Percentiles rank a stretch among this genome's conserved stretches.
Evolutionary conservation across 2,888 invertebrate genomes (phyloP).

Genomic region (Agonopterix arenella): DNA sequence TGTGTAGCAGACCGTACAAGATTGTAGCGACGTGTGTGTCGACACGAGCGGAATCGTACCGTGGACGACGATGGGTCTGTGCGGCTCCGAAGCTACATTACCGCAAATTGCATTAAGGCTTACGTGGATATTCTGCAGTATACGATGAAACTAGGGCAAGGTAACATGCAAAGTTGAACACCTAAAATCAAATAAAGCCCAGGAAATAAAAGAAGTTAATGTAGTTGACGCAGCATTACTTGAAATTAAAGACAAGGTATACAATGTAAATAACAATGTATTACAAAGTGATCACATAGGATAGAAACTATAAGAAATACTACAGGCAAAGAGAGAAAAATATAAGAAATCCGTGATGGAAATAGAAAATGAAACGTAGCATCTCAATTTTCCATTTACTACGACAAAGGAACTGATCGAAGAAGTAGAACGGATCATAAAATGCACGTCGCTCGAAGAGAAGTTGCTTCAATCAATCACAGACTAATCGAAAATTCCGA

Average conservation of each 20-base stretch:
- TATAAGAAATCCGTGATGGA: background rate
- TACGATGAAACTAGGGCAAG: conserved; percentile 17
- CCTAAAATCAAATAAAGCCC: background rate
- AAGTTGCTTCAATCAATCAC: conserved; percentile 72
- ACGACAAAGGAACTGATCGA: conserved; percentile 30
- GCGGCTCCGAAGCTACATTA: conserved; percentile 44
- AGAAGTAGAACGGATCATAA: conserved; percentile 68
- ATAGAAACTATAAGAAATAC: too few relatives aligned
- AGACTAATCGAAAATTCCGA: conserved; percentile 72
- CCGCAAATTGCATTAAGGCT: conserved; percentile 67
- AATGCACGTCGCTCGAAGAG: conserved; percentile 58
- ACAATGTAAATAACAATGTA: too few relatives aligned
- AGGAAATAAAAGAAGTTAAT: too few relatives aligned
- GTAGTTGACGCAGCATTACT: too few relatives aligned
- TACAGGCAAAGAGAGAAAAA: too few relatives aligned
- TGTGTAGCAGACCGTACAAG: conserved; percentile 4
- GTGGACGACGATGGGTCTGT: background rate
- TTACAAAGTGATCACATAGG: too few relatives aligned
- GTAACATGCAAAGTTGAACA: background rate
- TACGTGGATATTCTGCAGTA: conserved; percentile 45
- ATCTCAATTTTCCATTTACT: conserved; percentile 37
- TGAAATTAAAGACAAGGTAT: too few relatives aligned
- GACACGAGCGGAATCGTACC: conserved; percentile 4
- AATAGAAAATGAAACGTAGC: conserved; percentile 15
- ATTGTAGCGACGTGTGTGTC: conserved; percentile 7